These are phyloP conservation scores for Lepeophtheirus nordmannii DNA, from an alignment of 2,888 invertebrate genomes.

Conservation along the genomic window DNA sequence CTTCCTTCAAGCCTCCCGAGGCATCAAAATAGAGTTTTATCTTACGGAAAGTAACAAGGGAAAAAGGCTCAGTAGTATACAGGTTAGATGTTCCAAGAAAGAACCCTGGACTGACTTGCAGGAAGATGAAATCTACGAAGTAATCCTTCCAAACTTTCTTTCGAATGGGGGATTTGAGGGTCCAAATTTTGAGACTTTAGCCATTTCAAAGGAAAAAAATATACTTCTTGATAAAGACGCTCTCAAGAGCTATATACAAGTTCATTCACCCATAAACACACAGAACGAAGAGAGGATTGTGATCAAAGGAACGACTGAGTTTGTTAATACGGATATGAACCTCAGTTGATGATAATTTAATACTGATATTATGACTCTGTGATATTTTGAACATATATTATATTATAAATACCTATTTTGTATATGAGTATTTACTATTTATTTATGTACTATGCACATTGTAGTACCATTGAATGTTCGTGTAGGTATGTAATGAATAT, in stretches of 20 bases:
- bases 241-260: background rate
- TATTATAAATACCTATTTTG: too few species aligned
- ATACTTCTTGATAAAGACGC: background rate
- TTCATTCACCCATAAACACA: background rate
- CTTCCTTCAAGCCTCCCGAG: constrained; percentile 10
- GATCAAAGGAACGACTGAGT: background rate
- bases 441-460: too few species aligned
- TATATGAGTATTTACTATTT: too few species aligned
- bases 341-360: too few species aligned
- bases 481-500: too few species aligned
- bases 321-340: background rate
- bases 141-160: constrained; percentile 15
- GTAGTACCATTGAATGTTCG: too few species aligned
- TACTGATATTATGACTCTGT: too few species aligned
- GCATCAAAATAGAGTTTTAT: background rate
- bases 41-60: background rate
- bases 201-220: background rate
- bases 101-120: constrained; percentile 10
- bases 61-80: background rate
- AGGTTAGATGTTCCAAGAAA: background rate
- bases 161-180: background rate
- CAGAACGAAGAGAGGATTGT: background rate
- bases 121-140: constrained; percentile 7
- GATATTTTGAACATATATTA: too few species aligned
- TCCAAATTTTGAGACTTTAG: background rate